These are phyloP conservation scores for Psittacula echo DNA, from an alignment of 2,797 vertebrate species.

Conservation along the genomic window DNA sequence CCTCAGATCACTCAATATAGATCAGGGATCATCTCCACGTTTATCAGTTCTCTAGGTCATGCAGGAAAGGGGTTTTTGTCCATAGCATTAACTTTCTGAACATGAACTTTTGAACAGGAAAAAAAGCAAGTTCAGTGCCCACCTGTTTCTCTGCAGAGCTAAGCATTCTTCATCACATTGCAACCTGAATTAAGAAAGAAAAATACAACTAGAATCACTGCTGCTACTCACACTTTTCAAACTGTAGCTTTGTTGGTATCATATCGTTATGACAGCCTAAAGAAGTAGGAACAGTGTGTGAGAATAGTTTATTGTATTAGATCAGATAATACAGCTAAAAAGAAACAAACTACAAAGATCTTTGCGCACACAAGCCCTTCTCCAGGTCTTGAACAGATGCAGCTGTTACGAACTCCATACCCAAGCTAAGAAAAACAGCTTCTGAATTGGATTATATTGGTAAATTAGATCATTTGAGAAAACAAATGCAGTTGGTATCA, in stretches of 20 bases:
- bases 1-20: background rate
- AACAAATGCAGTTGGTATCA: background rate
- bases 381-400: background rate
- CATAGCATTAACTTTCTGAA: background rate
- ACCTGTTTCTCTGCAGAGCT: conserved; percentile 93
- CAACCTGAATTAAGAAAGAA: conserved; percentile 79
- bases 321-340: background rate
- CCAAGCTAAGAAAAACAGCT: background rate
- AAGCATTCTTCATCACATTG: conserved; percentile 96
- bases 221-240: background rate
- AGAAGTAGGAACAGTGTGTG: background rate
- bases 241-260: background rate
- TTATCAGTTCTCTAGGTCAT: background rate
- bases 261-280: background rate
- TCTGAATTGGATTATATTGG: background rate
- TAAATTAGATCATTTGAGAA: background rate
- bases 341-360: background rate
- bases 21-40: background rate
- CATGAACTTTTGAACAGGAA: background rate
- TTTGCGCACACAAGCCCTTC: background rate
- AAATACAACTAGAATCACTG: conserved; percentile 44
- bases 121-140: conserved; percentile 27
- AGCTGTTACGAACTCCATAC: background rate
- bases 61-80: background rate
- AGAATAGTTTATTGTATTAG: background rate